phyloP scores from a whole-genome alignment of 2,888 invertebrate species.

The Tipula unca region DNA sequence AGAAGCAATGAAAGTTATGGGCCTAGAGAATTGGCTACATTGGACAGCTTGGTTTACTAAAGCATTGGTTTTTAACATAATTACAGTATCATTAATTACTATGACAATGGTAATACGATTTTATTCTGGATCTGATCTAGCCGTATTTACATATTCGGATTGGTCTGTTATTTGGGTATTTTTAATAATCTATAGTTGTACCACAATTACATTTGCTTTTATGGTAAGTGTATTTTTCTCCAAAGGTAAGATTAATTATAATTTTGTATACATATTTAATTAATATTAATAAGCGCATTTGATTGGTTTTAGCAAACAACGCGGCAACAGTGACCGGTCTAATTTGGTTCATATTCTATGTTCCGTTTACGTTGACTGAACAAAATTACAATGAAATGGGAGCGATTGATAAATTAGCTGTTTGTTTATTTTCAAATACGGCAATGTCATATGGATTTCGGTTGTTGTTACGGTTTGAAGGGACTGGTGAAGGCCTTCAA shows the following conservation, averaged over 20 bases:
- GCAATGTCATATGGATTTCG: constrained; percentile 72
- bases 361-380: constrained; percentile 61
- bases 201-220: constrained; percentile 69
- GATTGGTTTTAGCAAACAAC: constrained; percentile 53
- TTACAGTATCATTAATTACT: constrained; percentile 52
- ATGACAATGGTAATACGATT: constrained; percentile 53
- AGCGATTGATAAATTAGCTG: constrained; percentile 49
- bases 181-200: constrained; percentile 58
- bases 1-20: constrained; percentile 92
- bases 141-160: constrained; percentile 61
- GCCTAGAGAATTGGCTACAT: constrained; percentile 71
- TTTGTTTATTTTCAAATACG: constrained; percentile 64
- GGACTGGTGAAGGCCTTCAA: constrained; percentile 53
- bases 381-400: constrained; percentile 57
- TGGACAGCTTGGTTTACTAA: constrained; percentile 83
- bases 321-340: constrained; percentile 69
- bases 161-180: constrained; percentile 61
- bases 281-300: neutral
- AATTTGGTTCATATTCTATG: constrained; percentile 64
- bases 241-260: constrained; percentile 36
- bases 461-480: constrained; percentile 43
- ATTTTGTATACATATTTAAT: neutral
- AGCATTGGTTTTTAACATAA: constrained; percentile 56
- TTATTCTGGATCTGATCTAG: constrained; percentile 43
- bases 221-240: constrained; percentile 72